Evolutionary conservation across 2,113 vertebrate genomes (phyloP).

Genomic region (Calidris pygmaea): DNA sequence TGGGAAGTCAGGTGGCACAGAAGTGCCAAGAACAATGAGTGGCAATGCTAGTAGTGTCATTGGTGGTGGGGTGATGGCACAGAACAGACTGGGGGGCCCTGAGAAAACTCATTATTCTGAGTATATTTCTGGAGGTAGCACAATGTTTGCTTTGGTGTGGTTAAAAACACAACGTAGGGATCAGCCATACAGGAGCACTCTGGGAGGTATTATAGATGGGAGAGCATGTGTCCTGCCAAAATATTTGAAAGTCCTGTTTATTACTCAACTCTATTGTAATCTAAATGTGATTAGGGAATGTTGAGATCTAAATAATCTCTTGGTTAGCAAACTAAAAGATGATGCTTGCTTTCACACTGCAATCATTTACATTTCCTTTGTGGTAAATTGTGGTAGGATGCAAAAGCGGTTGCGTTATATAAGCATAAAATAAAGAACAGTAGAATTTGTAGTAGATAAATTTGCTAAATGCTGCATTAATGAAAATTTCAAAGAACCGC

Average conservation of each 20-base stretch:
- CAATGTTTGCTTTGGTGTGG: not conserved
- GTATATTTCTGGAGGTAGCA: not conserved
- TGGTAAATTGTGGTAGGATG: not conserved
- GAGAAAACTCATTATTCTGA: not conserved
- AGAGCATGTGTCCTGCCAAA: not conserved
- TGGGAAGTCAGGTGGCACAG: not conserved
- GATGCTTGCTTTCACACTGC: not conserved
- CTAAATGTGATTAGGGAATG: not conserved
- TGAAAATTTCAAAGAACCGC: not conserved
- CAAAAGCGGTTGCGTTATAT: not conserved
- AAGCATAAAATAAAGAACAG: not conserved
- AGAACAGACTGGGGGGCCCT: not conserved
- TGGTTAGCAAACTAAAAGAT: not conserved
- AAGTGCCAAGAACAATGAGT: not conserved
- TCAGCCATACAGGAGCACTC: not conserved
- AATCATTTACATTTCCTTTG: not conserved
- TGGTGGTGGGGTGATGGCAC: not conserved
- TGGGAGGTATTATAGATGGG: not conserved
- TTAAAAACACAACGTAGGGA: not conserved
- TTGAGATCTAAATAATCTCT: not conserved
- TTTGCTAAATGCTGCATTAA: not conserved
- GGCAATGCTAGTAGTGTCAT: not conserved
- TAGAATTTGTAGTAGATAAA: not conserved
- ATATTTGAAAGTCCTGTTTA: not conserved
- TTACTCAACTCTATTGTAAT: not conserved